Conservation (phyloP, 1,140 invertebrate genomes). For the Pogonomyrmex barbatus region DNA sequence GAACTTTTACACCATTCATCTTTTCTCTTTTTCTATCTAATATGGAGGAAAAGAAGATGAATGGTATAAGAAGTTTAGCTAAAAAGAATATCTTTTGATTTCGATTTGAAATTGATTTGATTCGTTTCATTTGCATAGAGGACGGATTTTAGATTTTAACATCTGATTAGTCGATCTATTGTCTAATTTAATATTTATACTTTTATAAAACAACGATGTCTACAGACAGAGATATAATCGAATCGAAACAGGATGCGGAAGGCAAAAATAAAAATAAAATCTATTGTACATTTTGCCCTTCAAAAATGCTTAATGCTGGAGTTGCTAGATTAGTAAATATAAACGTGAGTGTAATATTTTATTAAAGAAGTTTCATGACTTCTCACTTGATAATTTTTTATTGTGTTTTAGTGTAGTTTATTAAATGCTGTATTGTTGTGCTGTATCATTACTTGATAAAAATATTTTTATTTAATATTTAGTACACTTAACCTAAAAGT, state of each 20-base stretch:
- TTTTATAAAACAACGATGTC: conserved; percentile 51
- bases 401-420: neutral
- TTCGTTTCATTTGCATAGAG: neutral
- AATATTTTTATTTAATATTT: too few species aligned
- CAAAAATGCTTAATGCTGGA: conserved; percentile 89
- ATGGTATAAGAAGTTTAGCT: too few species aligned
- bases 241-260: conserved; percentile 85
- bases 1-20: too few species aligned
- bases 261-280: conserved; percentile 89
- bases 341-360: conserved; percentile 84
- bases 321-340: conserved; percentile 87
- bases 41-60: too few species aligned
- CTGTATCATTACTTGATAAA: neutral
- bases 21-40: too few species aligned
- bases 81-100: neutral
- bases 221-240: conserved; percentile 53
- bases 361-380: neutral
- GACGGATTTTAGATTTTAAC: neutral
- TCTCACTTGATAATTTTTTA: neutral
- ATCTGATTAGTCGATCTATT: neutral
- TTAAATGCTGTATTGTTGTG: neutral
- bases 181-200: conserved; percentile 29
- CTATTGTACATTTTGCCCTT: conserved; percentile 91
- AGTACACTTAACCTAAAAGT: conserved; percentile 48
- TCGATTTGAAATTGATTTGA: neutral